Evolutionary conservation across 2,888 invertebrate species (phyloP).

Genomic region (Ochlodes sylvanus): DNA sequence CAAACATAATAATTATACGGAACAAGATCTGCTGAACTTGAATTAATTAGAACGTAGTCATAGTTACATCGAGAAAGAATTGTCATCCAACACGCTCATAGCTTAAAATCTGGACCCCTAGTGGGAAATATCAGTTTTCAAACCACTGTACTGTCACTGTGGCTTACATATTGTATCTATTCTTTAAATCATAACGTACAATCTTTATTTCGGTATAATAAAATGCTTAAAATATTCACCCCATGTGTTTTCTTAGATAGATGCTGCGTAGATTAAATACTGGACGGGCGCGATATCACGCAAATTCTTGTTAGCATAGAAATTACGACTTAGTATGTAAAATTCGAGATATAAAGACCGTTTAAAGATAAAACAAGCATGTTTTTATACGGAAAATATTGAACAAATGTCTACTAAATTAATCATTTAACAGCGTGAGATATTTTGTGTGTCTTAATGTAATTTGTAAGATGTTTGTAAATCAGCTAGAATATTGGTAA

Average conservation of each 20-base stretch:
- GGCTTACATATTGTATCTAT: not conserved
- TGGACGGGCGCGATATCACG: constrained; percentile 56
- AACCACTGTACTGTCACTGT: not conserved
- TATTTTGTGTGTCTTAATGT: constrained; percentile 8
- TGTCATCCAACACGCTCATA: too few relatives aligned
- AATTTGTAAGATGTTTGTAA: constrained; percentile 3
- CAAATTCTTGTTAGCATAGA: constrained; percentile 63
- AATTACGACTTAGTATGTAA: constrained; percentile 51
- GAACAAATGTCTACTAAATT: constrained; percentile 19
- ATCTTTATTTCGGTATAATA: constrained; percentile 44
- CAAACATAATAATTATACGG: too few relatives aligned
- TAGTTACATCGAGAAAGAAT: too few relatives aligned
- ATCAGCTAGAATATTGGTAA: not conserved
- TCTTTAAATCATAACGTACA: constrained; percentile 1
- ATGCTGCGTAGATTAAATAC: constrained; percentile 47
- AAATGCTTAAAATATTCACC: constrained; percentile 58
- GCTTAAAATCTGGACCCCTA: too few relatives aligned
- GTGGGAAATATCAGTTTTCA: too few relatives aligned
- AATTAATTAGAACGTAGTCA: too few relatives aligned
- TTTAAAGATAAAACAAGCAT: constrained; percentile 23
- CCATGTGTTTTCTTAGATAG: constrained; percentile 51
- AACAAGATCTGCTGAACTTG: too few relatives aligned
- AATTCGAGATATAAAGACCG: constrained; percentile 26
- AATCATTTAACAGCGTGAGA: constrained; percentile 21
- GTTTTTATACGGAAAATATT: constrained; percentile 3